Evolutionary conservation across 1,140 invertebrate genomes (phyloP).

Genomic region (Lucilia sericata): DNA sequence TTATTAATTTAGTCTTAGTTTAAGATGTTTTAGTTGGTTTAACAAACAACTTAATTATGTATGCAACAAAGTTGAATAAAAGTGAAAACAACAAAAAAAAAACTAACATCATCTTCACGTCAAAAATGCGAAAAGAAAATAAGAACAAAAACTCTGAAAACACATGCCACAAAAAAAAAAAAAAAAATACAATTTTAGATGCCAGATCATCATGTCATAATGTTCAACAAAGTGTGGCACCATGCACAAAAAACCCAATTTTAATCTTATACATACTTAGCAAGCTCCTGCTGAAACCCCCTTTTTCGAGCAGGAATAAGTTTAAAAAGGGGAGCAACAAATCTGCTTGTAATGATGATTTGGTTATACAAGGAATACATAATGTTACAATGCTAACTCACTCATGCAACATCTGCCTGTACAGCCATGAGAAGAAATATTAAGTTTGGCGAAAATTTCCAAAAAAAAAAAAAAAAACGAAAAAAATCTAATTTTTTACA

Average conservation of each 20-base stretch:
- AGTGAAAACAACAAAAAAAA: neutral
- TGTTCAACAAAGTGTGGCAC: neutral
- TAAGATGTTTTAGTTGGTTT: neutral
- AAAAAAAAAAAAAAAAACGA: neutral
- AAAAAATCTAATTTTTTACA: conserved; percentile 1
- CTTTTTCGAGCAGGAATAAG: too few relatives aligned
- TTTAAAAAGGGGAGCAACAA: neutral
- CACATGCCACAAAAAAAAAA: neutral
- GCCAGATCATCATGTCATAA: conserved; percentile 1
- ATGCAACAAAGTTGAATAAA: neutral
- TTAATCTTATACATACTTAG: neutral
- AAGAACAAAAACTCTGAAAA: too few relatives aligned
- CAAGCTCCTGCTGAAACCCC: too few relatives aligned
- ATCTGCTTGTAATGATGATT: neutral
- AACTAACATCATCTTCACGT: neutral
- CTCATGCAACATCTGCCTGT: too few relatives aligned
- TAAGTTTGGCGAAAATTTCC: neutral
- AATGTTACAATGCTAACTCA: too few relatives aligned
- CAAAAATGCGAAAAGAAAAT: too few relatives aligned
- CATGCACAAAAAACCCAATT: neutral
- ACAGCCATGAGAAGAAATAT: too few relatives aligned
- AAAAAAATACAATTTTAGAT: neutral
- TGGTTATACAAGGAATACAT: too few relatives aligned
- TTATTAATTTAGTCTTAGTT: too few relatives aligned
- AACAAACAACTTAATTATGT: conserved; percentile 3